Evolutionary conservation across 2,888 invertebrate species (phyloP).

Genomic region (Pyrgus malvae): DNA sequence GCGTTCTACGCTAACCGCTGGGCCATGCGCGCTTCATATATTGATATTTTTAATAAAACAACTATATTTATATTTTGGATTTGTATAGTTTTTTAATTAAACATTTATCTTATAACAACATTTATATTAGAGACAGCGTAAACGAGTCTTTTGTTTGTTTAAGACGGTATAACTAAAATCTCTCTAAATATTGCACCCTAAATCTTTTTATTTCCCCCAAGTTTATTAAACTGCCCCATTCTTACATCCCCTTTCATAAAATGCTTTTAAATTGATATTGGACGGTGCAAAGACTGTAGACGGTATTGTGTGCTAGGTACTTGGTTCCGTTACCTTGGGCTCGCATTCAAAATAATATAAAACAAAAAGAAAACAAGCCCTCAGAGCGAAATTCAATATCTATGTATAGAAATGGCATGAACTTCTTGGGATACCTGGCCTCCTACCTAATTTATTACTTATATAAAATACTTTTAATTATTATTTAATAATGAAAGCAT

Average conservation of each 20-base stretch:
- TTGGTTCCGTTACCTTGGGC: constrained; percentile 30
- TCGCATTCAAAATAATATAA: constrained; percentile 22
- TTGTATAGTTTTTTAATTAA: too few relatives aligned
- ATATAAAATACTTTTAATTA: background rate
- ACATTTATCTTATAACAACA: too few relatives aligned
- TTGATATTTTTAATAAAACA: too few relatives aligned
- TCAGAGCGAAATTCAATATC: constrained; percentile 13
- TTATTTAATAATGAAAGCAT: too few relatives aligned
- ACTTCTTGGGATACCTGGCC: too few relatives aligned
- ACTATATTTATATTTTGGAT: too few relatives aligned
- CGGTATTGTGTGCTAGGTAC: constrained; percentile 30
- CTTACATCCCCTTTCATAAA: constrained; percentile 35
- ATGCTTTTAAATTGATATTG: constrained; percentile 44
- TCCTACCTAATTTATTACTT: background rate
- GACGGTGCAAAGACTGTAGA: constrained; percentile 29
- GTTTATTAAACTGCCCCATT: constrained; percentile 41
- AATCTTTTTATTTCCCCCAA: constrained; percentile 39
- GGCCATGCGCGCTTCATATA: too few relatives aligned
- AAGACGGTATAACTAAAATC: constrained; percentile 33
- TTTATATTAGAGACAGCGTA: constrained; percentile 3
- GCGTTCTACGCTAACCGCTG: too few relatives aligned
- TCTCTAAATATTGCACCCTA: constrained; percentile 39
- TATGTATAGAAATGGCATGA: background rate
- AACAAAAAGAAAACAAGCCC: constrained; percentile 28
- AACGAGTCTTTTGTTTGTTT: constrained; percentile 5